Base-by-base conservation (phyloP, 2,113 vertebrate genomes). In the Bujurquina vittata region DNA sequence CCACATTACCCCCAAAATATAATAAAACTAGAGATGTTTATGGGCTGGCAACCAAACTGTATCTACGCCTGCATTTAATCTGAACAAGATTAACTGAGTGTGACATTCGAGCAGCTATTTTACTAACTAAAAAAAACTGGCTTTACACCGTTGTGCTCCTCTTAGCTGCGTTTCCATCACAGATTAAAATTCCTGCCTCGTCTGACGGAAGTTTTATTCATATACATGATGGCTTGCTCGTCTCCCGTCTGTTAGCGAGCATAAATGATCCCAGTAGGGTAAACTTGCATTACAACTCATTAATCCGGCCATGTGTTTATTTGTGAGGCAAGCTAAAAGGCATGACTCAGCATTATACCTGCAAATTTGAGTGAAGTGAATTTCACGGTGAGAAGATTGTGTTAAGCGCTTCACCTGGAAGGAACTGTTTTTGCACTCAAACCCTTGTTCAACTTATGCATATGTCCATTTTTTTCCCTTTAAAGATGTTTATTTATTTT, bases 311-410 rank as follows among this genome's bases (percentile, higher is more conserved):
- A 2, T 43, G 80, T 60, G 81, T 65, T 80, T 37, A 49, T 43
- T 67, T 52, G 76, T 31, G 67, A 82, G 59, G 15, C 20, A 9
- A 67, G 52, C 69, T 40, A 77, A 69, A 69, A 54, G 31, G 46
- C 15, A 14, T 61, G 33, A 37, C 86, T 88, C 85, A 84, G 89
- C 86, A 56, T 60, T 81, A 55, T 57, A 86, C n/a, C 40, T 83
- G 79, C 52, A n/a, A 79, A 79, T 74, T 58, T 77, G 23, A 78
- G 56, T 74, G 83, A 87, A 84, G 78, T 84, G 82, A 61, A 80
- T 23, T 40, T 81, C 55, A n/a, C 17, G 22, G 84, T 63, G 65
- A 76, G 49, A 63, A 20, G 59, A 55, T 77, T 35, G 75, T 77
- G 56, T 56, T 62, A 75, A 75, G 61, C 46, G 40, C 20, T 35